These are phyloP conservation scores for Aleiodes leptofemur DNA, from an alignment of 2,888 invertebrate genomes.

Conservation along the genomic window DNA sequence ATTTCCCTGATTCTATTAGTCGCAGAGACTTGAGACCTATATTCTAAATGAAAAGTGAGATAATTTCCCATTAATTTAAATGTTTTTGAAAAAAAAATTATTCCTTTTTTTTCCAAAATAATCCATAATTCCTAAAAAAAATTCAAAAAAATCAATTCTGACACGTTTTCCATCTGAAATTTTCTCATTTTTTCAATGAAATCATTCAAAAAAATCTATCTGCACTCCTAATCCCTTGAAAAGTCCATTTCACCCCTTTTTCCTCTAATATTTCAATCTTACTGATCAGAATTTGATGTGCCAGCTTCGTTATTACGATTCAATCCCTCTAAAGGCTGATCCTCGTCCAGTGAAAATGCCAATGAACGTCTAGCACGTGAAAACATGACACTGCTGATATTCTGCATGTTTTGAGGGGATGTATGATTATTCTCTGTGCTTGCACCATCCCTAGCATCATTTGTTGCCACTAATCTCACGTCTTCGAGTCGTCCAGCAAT, in stretches of 20 bases:
- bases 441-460: conserved; percentile 38
- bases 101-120: too few species aligned
- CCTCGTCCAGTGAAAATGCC: conserved; percentile 65
- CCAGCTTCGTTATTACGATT: conserved; percentile 25
- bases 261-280: conserved; percentile 36
- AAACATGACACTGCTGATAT: conserved; percentile 62
- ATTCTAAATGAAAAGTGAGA: too few species aligned
- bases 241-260: too few species aligned
- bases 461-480: conserved; percentile 57
- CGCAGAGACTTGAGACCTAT: too few species aligned
- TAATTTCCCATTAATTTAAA: too few species aligned
- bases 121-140: too few species aligned
- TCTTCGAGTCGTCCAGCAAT: conserved; percentile 61
- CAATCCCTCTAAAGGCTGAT: conserved; percentile 55
- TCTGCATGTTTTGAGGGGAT: conserved; percentile 65
- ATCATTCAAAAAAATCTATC: too few species aligned
- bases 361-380: conserved; percentile 65
- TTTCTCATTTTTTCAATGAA: background rate
- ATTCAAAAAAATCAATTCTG: too few species aligned
- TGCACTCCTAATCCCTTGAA: too few species aligned
- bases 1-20: too few species aligned
- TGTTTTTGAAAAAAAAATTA: too few species aligned
- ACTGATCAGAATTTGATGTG: conserved; percentile 62
- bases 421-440: conserved; percentile 58
- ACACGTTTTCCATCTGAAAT: background rate